Evolutionary conservation across 2,797 vertebrate species (phyloP), one percentile per base, ranked within the genome.

Genomic region (Phalloptychus januarius): DNA sequence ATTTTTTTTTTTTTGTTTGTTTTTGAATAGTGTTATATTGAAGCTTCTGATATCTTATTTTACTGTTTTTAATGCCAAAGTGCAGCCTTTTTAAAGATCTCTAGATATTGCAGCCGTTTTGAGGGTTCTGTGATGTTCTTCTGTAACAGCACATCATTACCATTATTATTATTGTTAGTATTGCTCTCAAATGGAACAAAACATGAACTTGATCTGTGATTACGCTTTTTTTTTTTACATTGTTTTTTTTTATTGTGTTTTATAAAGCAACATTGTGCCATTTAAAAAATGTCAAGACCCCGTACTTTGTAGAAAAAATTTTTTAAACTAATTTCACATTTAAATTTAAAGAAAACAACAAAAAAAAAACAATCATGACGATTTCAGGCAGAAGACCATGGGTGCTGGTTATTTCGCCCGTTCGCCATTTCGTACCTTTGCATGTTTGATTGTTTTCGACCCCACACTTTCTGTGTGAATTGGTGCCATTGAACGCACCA

Each of bases 51-150:
- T 94, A 91, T 93, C 92, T 94, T 89, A 90, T 91, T 91, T 85
- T 92, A 88, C 89, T 89, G 95, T 96, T 96, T 38, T 87, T 89
- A 85, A 90, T 94, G 96, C 97, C 97, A 97, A 97, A 97, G 95
- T 94, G 93, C 93, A 95, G 96, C 93, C 95, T 95, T 95, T 78
- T 95, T 95, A 91, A 91, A 95, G 94, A 94, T 91, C 93, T 94
- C 87, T 94, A 89, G 85, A 89, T 87, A 89, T 91, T 79, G 83
- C 91, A 86, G 85, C 85, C 91, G 92, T 96, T 95, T 95, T 95
- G 96, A 95, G 91, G 92, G 93, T 96, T 96, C 95, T 94, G 95
- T 96, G 94, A 94, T 87, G 91, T 94, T 95, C 91, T 93, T 94
- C 91, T 92, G 85, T 94, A 94, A 94, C 93, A 91, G 93, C 92